A percentile compares a stretch with the other conserved stretches of the same genome.
Conservation (phyloP, 2,888 invertebrate genomes). For the Cosmorhoe ocellata region DNA sequence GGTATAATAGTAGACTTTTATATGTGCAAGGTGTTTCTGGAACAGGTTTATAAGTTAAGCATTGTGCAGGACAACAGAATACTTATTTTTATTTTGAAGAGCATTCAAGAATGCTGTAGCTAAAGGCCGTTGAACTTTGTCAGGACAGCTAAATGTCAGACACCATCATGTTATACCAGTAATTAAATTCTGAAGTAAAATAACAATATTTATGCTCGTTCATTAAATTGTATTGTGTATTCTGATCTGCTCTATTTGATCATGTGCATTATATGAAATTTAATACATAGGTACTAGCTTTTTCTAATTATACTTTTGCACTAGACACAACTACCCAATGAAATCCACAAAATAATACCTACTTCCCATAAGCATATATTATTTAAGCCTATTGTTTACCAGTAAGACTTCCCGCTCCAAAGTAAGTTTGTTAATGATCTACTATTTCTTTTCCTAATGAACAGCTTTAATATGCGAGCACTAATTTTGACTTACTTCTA, state of each 20-base stretch:
- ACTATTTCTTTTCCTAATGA: conserved; percentile 3
- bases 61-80: conserved; percentile 22
- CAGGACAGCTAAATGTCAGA: conserved; percentile 20
- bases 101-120: conserved; percentile 17
- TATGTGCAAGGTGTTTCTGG: conserved; percentile 37
- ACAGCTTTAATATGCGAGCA: conserved; percentile 11
- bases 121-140: conserved; percentile 31
- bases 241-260: neutral
- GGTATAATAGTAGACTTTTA: conserved; percentile 33
- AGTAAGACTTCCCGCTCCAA: neutral
- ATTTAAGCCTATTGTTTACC: neutral
- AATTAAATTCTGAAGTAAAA: conserved; percentile 12
- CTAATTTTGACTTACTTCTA: conserved; percentile 6
- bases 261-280: too few relatives aligned
- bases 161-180: conserved; percentile 25
- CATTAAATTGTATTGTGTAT: neutral
- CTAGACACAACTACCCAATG: neutral
- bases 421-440: conserved; percentile 8
- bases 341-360: neutral
- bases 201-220: neutral
- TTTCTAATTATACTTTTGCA: neutral
- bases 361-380: neutral
- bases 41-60: conserved; percentile 40
- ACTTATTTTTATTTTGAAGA: conserved; percentile 22
- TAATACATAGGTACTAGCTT: too few relatives aligned